Evolutionary conservation across 2,113 vertebrate species (phyloP), one percentile per base, ranked within the genome.

Genomic region (Chionodraco myersi): DNA sequence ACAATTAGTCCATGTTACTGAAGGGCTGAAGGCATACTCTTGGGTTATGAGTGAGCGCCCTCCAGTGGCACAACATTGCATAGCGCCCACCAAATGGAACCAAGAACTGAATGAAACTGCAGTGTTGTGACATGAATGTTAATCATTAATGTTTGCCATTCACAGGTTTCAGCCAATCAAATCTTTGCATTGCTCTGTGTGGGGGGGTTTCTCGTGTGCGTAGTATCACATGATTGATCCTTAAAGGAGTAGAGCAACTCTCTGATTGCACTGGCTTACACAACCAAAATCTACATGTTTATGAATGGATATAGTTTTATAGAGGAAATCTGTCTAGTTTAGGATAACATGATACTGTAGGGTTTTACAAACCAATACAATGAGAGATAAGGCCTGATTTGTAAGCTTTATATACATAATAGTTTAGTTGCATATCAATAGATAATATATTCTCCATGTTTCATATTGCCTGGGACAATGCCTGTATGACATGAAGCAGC

Each of bases 91-190:
- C 13, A 0, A 36, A 59, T 48, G 45, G 53, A n/a, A 0, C 70
- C 70, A 15, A 70, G 80, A 75, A 72, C 41, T 90, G 91, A 91
- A 90, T 90, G 91, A 92, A 87, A 75, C 87, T 82, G 90, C 91
- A 84, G 83, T 51, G 75, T 70, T 91, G 87, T 91, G 90, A 90
- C 88, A 75, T 82, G 90, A 91, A 92, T 92, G 85, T 83, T 88
- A 88, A 92, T 89, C 54, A 80, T 78, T 41, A 79, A 57, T 3
- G 13, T 84, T 64, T 18, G 56, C 89, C 89, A 91, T 91, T 92
- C 91, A 92, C 90, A 70, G 63, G 45, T 77, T 88, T 83, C 80
- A 89, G 67, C 88, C 91, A 88, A 88, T 93, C 87, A 83, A 18
- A 75, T 86, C 68, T 76, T 74, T 76, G 76, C 78, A 66, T 76